Conservation (phyloP, 2,888 invertebrate genomes). For the Stenotaenia linearis region DNA sequence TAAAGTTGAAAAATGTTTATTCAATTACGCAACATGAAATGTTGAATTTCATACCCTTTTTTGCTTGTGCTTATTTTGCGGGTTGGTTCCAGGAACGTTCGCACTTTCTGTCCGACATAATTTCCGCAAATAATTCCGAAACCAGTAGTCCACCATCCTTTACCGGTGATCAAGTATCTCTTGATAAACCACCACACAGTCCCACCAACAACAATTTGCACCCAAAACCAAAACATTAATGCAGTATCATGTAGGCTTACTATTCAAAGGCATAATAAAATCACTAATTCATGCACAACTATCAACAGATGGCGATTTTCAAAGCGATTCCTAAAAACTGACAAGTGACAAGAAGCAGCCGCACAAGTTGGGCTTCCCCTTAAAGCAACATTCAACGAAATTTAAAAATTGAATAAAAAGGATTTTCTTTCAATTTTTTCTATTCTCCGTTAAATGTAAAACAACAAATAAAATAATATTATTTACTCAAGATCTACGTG, state of each 20-base stretch:
- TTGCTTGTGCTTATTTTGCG: background rate
- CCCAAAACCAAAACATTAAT: conserved; percentile 16
- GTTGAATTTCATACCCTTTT: background rate
- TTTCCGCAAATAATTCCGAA: background rate
- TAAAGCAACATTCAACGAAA: background rate
- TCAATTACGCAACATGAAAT: background rate
- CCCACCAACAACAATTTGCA: background rate
- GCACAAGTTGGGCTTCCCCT: background rate
- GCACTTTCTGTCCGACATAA: background rate
- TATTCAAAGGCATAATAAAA: background rate
- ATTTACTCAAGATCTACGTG: background rate
- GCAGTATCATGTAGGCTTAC: background rate
- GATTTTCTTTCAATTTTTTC: too few species aligned
- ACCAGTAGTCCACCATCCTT: background rate
- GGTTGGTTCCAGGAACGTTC: background rate
- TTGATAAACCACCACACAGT: background rate
- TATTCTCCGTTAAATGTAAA: background rate
- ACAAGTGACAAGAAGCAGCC: background rate
- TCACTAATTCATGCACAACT: background rate
- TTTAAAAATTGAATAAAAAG: background rate
- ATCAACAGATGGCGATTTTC: background rate
- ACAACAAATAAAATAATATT: background rate
- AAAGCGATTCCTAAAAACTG: background rate
- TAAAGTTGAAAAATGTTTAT: too few species aligned
- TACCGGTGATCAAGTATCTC: background rate